A percentile compares a stretch with the other conserved stretches of the same genome.
Evolutionary conservation across 1,140 invertebrate species (phyloP).

Genomic region (Sycobia sp.): DNA sequence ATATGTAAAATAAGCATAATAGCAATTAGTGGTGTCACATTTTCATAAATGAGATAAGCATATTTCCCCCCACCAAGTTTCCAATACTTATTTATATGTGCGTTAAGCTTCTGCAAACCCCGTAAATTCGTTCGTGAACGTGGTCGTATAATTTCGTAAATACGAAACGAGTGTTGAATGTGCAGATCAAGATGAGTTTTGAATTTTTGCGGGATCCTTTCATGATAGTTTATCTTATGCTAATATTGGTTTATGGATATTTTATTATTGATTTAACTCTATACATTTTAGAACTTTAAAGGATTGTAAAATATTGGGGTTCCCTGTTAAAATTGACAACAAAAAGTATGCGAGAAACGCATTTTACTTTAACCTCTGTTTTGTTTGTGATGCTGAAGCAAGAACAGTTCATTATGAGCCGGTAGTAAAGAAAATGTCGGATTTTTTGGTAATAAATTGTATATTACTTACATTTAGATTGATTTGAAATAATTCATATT

Average conservation of each 20-base stretch:
- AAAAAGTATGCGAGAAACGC: slow-evolving; percentile 92
- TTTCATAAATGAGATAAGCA: too few species aligned
- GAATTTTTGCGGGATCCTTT: slow-evolving; percentile 21
- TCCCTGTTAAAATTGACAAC: slow-evolving; percentile 88
- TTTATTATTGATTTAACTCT: slow-evolving; percentile 16
- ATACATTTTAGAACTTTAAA: slow-evolving; percentile 70
- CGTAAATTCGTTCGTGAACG: too few species aligned
- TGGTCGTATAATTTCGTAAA: too few species aligned
- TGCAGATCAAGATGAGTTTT: background rate
- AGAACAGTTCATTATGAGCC: slow-evolving; percentile 91
- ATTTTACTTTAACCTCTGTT: slow-evolving; percentile 94
- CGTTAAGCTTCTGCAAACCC: too few species aligned
- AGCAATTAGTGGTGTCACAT: too few species aligned
- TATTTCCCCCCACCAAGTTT: too few species aligned
- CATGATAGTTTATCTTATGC: slow-evolving; percentile 7
- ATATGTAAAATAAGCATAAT: too few species aligned
- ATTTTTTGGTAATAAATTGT: slow-evolving; percentile 76
- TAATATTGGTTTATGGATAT: slow-evolving; percentile 20
- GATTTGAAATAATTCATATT: slow-evolving; percentile 7
- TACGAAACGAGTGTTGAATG: too few species aligned
- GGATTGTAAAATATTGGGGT: slow-evolving; percentile 90
- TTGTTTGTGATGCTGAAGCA: slow-evolving; percentile 88
- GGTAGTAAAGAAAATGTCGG: slow-evolving; percentile 89
- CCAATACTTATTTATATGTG: too few species aligned
- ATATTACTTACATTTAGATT: slow-evolving; percentile 31